These are phyloP conservation scores for Naja naja DNA, from an alignment of 2,113 vertebrate species.

Conservation along the genomic window DNA sequence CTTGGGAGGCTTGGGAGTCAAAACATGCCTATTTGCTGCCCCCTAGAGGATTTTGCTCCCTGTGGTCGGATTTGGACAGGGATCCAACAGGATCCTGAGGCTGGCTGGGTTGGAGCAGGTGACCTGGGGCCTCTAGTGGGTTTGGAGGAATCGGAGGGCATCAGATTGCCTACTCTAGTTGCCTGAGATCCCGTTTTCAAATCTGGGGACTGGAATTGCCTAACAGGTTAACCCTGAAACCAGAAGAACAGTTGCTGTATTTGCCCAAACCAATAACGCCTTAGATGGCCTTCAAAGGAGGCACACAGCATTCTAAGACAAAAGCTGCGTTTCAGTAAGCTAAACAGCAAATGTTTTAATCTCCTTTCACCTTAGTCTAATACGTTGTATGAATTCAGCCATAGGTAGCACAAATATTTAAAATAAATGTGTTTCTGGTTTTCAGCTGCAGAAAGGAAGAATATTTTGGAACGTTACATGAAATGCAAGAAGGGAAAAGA, in stretches of 20 bases:
- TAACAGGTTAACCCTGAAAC: neutral
- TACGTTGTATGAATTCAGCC: neutral
- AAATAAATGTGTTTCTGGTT: neutral
- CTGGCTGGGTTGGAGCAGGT: neutral
- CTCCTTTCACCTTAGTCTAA: neutral
- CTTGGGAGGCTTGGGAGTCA: neutral
- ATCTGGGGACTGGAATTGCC: neutral
- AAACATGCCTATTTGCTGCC: conserved; percentile 23
- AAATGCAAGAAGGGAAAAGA: neutral
- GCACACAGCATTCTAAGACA: neutral
- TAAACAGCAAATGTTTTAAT: neutral
- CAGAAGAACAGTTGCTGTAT: neutral
- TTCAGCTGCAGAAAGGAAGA: neutral
- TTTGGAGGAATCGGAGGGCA: neutral
- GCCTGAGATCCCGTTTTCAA: neutral
- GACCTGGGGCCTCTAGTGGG: neutral
- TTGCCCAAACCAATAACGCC: neutral
- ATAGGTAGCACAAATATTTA: neutral
- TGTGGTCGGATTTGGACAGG: neutral
- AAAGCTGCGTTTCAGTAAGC: neutral
- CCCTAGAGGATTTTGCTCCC: conserved; percentile 35
- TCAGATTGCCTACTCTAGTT: neutral
- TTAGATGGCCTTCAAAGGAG: neutral
- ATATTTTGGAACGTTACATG: neutral
- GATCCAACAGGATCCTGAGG: neutral